Conservation (phyloP, 2,113 vertebrate genomes). For the Solea senegalensis region DNA sequence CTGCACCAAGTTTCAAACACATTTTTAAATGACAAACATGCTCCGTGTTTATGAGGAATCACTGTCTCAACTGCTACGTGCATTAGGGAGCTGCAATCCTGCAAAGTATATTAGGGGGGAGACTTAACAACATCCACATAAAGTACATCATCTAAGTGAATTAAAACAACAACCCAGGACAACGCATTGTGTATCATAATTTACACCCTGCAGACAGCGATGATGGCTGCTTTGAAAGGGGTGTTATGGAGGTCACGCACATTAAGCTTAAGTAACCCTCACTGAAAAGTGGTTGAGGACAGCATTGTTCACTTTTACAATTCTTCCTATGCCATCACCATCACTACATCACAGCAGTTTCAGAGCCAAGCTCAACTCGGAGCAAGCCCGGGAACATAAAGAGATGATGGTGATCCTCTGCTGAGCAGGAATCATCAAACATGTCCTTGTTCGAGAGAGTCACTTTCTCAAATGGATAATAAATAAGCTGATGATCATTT, state of each 20-base stretch:
- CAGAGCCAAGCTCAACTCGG: slow-evolving; percentile 1
- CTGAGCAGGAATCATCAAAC: slow-evolving; percentile 6
- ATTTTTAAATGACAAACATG: slow-evolving; percentile 7
- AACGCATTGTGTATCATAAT: background rate
- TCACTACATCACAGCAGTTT: slow-evolving; percentile 14
- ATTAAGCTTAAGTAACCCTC: slow-evolving; percentile 2
- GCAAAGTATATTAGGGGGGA: background rate
- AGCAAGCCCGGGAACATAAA: background rate
- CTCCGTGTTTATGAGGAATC: slow-evolving; percentile 4
- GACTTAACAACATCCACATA: background rate
- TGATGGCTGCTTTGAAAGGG: slow-evolving; percentile 4
- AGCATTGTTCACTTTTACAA: slow-evolving; percentile 9
- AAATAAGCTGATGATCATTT: background rate
- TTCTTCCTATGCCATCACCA: background rate
- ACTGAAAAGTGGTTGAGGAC: slow-evolving; percentile 7
- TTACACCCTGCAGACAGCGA: slow-evolving; percentile 5
- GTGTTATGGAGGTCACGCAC: slow-evolving; percentile 13
- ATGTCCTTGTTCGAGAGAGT: background rate
- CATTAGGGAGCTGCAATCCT: background rate
- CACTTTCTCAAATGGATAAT: background rate
- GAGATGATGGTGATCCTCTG: slow-evolving; percentile 3
- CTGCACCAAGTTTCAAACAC: slow-evolving; percentile 7
- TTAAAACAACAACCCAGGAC: background rate
- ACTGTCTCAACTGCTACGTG: background rate
- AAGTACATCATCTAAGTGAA: background rate